phyloP scores from a whole-genome alignment of 2,797 vertebrate species.

The Paramormyrops hopkinsi region DNA sequence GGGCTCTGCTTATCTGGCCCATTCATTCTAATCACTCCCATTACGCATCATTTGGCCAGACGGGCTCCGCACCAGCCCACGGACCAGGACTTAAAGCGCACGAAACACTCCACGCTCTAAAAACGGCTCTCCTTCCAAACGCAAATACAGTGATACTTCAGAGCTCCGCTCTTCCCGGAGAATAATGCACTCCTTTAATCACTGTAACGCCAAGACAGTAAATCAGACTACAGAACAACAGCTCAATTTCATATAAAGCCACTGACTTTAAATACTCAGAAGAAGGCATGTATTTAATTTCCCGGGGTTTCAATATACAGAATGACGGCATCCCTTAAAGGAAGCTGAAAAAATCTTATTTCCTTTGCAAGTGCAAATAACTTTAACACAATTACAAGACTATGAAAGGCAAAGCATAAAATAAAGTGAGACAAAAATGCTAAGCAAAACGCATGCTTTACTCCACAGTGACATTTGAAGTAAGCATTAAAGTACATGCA shows the following conservation, averaged over 20 bases:
- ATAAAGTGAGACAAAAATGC: constrained; percentile 5
- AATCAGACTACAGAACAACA: not conserved
- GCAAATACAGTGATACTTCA: not conserved
- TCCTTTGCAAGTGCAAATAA: not conserved
- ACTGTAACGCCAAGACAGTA: not conserved
- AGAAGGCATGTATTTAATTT: not conserved
- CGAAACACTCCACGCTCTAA: not conserved
- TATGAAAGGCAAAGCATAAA: not conserved
- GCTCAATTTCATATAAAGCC: not conserved
- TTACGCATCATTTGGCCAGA: not conserved
- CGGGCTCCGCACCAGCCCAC: not conserved
- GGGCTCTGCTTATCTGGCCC: not conserved
- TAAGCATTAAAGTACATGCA: not conserved
- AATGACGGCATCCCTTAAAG: not conserved
- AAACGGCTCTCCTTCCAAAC: not conserved
- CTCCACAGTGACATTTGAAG: constrained; percentile 2
- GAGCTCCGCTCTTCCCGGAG: not conserved
- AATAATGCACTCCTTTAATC: not conserved
- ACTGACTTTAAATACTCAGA: not conserved
- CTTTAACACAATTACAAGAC: not conserved
- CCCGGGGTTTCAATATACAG: not conserved
- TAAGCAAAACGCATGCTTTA: not conserved
- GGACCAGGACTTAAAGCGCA: not conserved
- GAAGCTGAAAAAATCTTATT: not conserved
- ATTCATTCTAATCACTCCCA: not conserved